Percentiles rank a stretch among this genome's conserved stretches.
These are phyloP conservation scores for Eupithecia pulchellata DNA, from an alignment of 2,888 invertebrate species.

Conservation along the genomic window DNA sequence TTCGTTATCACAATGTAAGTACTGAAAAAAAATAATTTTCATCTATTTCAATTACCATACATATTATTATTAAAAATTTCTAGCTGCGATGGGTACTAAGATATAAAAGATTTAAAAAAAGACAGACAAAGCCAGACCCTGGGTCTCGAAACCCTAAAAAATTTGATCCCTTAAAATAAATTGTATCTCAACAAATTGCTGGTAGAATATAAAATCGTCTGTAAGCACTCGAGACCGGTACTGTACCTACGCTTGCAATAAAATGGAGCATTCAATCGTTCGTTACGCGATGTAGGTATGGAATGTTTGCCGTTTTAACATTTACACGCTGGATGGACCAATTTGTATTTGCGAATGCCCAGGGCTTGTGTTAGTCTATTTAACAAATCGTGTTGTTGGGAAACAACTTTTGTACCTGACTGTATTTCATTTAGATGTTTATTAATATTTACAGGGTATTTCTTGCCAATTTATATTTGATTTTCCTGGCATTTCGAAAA, in stretches of 20 bases:
- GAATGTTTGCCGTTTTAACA: constrained; percentile 12
- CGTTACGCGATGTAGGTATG: not conserved
- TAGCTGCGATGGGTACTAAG: too few species aligned
- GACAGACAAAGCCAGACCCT: too few species aligned
- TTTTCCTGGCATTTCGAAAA: not conserved
- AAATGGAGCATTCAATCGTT: not conserved
- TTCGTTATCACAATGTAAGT: too few species aligned
- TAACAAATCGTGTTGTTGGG: not conserved
- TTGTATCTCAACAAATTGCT: not conserved
- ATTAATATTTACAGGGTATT: too few species aligned
- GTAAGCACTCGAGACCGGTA: not conserved
- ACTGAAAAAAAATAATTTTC: too few species aligned
- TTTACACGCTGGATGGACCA: constrained; percentile 15
- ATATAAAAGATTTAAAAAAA: too few species aligned
- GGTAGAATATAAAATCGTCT: not conserved
- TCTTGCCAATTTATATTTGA: too few species aligned
- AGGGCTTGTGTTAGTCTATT: not conserved
- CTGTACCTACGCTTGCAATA: constrained; percentile 1
- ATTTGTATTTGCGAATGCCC: constrained; percentile 14
- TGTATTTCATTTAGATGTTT: not conserved
- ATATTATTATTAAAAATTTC: too few species aligned
- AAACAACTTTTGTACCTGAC: not conserved
- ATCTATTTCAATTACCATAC: too few species aligned
- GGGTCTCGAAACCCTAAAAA: too few species aligned
- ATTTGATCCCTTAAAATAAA: too few species aligned